phyloP scores from a whole-genome alignment of 2,113 vertebrate genomes.

The Boulengerochromis microlepis region DNA sequence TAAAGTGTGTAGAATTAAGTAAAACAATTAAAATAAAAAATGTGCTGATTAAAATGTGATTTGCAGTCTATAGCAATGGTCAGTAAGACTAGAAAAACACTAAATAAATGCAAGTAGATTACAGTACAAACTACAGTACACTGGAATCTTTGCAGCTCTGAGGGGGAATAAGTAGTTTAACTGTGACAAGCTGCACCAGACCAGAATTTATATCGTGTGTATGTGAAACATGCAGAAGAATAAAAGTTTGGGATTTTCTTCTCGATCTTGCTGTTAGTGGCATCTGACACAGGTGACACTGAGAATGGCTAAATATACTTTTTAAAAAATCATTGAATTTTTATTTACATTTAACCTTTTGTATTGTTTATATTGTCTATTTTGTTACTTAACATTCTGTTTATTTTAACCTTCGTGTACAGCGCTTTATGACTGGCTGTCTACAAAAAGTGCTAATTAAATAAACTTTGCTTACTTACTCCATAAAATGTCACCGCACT shows the following conservation, averaged over 20 bases:
- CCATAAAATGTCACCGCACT: neutral
- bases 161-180: no score
- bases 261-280: neutral
- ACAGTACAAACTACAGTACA: neutral
- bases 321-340: rapidly evolving
- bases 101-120: neutral
- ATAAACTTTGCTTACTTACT: neutral
- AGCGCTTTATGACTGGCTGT: neutral
- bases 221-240: neutral
- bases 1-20: neutral
- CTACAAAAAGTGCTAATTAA: neutral
- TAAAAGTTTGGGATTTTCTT: neutral
- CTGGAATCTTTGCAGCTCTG: neutral
- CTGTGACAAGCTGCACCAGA: neutral
- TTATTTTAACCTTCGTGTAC: neutral
- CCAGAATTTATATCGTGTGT: neutral
- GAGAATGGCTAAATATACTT: neutral
- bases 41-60: neutral
- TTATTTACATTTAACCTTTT: neutral
- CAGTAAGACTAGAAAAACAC: neutral
- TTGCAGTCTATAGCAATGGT: neutral
- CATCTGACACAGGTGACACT: neutral
- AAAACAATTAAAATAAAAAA: neutral
- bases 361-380: neutral
- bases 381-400: neutral